phyloP scores from a whole-genome alignment of 2,113 vertebrate species.

The Ellobius talpinus region DNA sequence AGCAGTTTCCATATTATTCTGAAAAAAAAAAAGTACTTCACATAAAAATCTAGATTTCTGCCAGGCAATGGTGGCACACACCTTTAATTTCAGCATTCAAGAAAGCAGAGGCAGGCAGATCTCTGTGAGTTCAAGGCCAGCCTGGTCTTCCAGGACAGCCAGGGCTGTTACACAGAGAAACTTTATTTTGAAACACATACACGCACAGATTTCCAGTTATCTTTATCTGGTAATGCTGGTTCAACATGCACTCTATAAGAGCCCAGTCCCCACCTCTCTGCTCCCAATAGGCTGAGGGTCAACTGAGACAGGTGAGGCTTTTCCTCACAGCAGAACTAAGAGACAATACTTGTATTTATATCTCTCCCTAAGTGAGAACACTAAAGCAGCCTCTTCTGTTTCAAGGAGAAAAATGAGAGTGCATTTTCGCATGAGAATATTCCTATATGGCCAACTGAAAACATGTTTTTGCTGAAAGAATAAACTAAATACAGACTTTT shows the following conservation, averaged over 20 bases:
- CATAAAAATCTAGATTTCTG: not conserved
- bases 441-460: not conserved
- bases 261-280: not conserved
- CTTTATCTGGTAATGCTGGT: not conserved
- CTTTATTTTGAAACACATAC: not conserved
- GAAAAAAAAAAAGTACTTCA: not conserved
- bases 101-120: not conserved
- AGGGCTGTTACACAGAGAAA: not conserved
- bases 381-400: not conserved
- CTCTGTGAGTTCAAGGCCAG: not conserved
- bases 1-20: not conserved
- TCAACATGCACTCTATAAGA: not conserved
- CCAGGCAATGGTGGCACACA: not conserved
- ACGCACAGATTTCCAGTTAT: not conserved
- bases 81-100: not conserved
- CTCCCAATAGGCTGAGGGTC: not conserved
- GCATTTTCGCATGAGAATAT: slow-evolving; percentile 11
- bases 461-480: slow-evolving; percentile 26
- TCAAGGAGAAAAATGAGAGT: not conserved
- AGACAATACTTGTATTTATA: slow-evolving; percentile 28
- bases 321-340: not conserved
- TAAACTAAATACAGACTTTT: not conserved
- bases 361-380: slow-evolving; percentile 2
- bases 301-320: not conserved
- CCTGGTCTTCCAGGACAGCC: not conserved